A percentile compares a stretch with the other conserved stretches of the same genome.
Conservation (phyloP, 64 coral and sea anemone species). For the Stylophora pistillata region DNA sequence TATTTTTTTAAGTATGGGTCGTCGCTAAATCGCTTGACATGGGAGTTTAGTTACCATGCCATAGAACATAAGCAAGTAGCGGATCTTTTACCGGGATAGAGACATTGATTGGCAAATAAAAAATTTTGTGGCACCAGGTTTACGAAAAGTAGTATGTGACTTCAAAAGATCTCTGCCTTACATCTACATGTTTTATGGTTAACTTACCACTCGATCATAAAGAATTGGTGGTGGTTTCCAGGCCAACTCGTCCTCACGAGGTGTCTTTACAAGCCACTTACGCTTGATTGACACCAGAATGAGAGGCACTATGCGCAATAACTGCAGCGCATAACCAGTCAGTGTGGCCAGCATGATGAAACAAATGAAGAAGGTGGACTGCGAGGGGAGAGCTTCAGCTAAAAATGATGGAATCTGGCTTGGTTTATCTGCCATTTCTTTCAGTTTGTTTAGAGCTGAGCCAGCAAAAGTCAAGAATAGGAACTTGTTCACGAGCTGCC, state of each 20-base stretch:
- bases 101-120: no score
- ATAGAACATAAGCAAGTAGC: no score
- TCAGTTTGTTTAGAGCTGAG: slow-evolving; percentile 62
- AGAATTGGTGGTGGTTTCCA: slow-evolving; percentile 67
- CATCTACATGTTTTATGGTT: neutral
- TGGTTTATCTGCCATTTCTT: slow-evolving; percentile 48
- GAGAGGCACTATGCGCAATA: slow-evolving; percentile 63
- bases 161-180: no score
- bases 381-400: slow-evolving; percentile 64
- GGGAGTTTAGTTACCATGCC: no score
- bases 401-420: slow-evolving; percentile 57
- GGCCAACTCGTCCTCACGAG: slow-evolving; percentile 42
- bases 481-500: slow-evolving; percentile 75
- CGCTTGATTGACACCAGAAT: slow-evolving; percentile 49
- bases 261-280: slow-evolving; percentile 59
- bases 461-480: slow-evolving; percentile 63
- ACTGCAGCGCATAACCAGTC: slow-evolving; percentile 58
- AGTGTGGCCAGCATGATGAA: slow-evolving; percentile 67
- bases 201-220: slow-evolving; percentile 69
- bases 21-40: no score
- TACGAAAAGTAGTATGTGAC: no score
- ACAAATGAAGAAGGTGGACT: slow-evolving; percentile 65
- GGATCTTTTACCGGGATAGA: no score
- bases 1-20: no score
- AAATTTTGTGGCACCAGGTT: no score